phyloP scores from a whole-genome alignment of 1,140 invertebrate species.

The Goniozus legneri region DNA sequence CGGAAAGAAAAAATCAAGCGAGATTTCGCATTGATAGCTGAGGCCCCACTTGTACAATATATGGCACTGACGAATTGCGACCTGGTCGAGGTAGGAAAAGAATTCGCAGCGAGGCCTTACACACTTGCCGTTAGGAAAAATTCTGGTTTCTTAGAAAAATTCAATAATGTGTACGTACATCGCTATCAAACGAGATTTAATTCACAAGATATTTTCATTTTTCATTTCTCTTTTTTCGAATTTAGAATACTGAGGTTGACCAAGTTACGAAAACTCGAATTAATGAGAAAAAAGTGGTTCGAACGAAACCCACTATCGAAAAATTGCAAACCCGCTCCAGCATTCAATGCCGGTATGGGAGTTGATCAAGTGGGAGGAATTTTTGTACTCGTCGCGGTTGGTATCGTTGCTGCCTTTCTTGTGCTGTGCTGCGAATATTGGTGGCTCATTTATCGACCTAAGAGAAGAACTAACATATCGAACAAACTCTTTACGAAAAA shows the following conservation, averaged over 20 bases:
- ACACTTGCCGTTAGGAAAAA: slow-evolving; percentile 95
- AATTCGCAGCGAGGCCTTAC: slow-evolving; percentile 95
- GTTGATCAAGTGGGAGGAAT: slow-evolving; percentile 97
- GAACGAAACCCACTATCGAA: slow-evolving; percentile 75
- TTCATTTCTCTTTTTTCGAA: slow-evolving; percentile 16
- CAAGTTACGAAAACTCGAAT: slow-evolving; percentile 88
- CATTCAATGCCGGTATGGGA: slow-evolving; percentile 93
- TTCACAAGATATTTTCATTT: neutral
- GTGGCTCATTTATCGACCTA: slow-evolving; percentile 83
- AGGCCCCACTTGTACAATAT: slow-evolving; percentile 91
- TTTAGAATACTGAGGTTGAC: slow-evolving; percentile 86
- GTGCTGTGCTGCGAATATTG: slow-evolving; percentile 93
- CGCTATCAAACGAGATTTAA: neutral
- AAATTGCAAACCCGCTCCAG: slow-evolving; percentile 82
- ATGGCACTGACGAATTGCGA: slow-evolving; percentile 84
- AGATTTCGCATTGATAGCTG: slow-evolving; percentile 91
- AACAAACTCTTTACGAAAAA: too few relatives aligned
- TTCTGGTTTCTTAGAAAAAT: slow-evolving; percentile 86
- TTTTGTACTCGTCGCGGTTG: slow-evolving; percentile 94
- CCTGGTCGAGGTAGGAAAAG: slow-evolving; percentile 85
- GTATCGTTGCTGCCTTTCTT: slow-evolving; percentile 85
- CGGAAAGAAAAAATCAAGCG: slow-evolving; percentile 66
- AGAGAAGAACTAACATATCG: too few relatives aligned
- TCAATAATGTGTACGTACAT: slow-evolving; percentile 79
- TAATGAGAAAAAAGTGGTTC: slow-evolving; percentile 96